These are phyloP conservation scores for Thecophora atra DNA, from an alignment of 2,888 invertebrate species.

Conservation along the genomic window DNA sequence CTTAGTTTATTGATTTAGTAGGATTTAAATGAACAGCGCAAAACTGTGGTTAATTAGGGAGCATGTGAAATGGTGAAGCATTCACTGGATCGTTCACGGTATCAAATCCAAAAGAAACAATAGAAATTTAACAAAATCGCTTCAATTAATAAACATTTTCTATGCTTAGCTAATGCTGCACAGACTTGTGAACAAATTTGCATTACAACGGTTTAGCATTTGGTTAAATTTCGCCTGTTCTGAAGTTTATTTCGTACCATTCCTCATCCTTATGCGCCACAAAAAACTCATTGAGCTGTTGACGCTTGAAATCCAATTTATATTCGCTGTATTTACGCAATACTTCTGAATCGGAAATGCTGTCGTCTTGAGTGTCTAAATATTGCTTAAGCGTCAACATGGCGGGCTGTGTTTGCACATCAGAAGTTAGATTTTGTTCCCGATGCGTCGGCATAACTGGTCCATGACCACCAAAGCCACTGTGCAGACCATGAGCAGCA, in stretches of 20 bases:
- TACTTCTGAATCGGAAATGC: conserved; percentile 96
- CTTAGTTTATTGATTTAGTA: conserved; percentile 2
- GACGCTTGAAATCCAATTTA: conserved; percentile 94
- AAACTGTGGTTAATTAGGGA: conserved; percentile 1
- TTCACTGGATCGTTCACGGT: neutral
- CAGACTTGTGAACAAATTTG: neutral
- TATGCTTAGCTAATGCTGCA: neutral
- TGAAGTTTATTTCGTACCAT: conserved; percentile 78
- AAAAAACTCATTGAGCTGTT: conserved; percentile 98
- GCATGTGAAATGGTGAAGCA: neutral
- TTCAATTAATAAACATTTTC: neutral
- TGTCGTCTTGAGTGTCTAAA: conserved; percentile 94
- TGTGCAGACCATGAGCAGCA: conserved; percentile 59
- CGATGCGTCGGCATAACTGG: conserved; percentile 51
- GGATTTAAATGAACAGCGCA: conserved; percentile 5
- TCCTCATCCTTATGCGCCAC: conserved; percentile 99
- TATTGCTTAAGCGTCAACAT: conserved; percentile 98
- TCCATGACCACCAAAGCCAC: conserved; percentile 48
- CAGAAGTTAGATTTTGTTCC: conserved; percentile 55
- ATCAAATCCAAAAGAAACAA: conserved; percentile 14
- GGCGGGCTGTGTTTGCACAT: conserved; percentile 82
- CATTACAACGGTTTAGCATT: neutral
- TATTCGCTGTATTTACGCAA: conserved; percentile 97
- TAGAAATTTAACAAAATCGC: conserved; percentile 22
- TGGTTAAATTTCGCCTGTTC: conserved; percentile 39